Conservation (phyloP, 1,140 invertebrate species). For the Octopus sinensis region DNA sequence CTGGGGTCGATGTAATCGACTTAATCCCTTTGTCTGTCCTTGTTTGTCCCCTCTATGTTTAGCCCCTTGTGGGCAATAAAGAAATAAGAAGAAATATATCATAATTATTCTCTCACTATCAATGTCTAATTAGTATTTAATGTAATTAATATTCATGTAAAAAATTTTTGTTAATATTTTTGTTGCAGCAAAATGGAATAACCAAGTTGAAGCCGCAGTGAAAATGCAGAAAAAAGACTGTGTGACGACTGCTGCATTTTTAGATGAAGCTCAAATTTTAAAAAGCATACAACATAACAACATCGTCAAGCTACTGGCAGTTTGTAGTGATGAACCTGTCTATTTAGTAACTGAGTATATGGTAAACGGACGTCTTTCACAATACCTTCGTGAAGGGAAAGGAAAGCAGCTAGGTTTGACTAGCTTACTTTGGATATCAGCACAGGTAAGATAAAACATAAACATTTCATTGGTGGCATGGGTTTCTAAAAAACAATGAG, state of each 20-base stretch:
- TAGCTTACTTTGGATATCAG: constrained; percentile 44
- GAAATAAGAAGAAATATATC: no score
- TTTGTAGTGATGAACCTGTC: constrained; percentile 96
- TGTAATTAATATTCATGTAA: neutral
- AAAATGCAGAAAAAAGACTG: constrained; percentile 92
- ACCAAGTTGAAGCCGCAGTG: constrained; percentile 89
- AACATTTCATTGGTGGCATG: neutral
- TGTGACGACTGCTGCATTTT: constrained; percentile 93
- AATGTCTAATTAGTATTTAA: no score
- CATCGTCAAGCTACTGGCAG: constrained; percentile 90
- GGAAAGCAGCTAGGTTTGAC: constrained; percentile 38
- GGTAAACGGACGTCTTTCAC: constrained; percentile 44
- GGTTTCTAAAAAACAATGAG: neutral
- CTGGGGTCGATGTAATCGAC: no score
- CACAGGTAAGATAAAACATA: constrained; percentile 38
- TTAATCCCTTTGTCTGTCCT: no score
- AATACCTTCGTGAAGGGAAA: constrained; percentile 45
- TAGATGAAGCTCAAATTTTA: constrained; percentile 96
- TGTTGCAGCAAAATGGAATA: constrained; percentile 73
- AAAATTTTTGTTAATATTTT: neutral
- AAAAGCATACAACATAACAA: constrained; percentile 95
- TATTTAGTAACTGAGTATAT: constrained; percentile 95
- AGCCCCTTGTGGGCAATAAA: no score
- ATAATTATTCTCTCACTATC: no score
- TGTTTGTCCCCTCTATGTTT: no score